These are phyloP conservation scores for Rhabdophis nuchalis DNA, from an alignment of 2,797 vertebrate species.

Conservation along the genomic window DNA sequence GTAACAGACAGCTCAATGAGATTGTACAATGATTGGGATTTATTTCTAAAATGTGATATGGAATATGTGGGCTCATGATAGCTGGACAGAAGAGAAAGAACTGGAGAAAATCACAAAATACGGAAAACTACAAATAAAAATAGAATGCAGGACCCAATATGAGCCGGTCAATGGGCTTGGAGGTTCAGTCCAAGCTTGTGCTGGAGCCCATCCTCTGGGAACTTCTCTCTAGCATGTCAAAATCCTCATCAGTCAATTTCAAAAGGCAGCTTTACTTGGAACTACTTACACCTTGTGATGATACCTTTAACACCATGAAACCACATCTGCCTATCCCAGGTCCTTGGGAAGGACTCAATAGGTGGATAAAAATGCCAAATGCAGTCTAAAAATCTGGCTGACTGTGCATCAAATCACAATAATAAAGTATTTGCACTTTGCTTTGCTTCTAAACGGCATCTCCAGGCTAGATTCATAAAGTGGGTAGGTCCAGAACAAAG, in stretches of 20 bases:
- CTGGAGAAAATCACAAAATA: background rate
- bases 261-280: no score
- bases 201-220: background rate
- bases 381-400: no score
- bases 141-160: background rate
- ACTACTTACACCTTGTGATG: no score
- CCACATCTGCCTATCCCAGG: no score
- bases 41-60: background rate
- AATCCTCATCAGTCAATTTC: no score
- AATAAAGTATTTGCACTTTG: background rate
- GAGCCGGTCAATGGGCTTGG: background rate
- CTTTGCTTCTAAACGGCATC: background rate
- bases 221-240: background rate
- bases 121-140: background rate
- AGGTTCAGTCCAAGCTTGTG: background rate
- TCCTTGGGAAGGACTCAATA: no score
- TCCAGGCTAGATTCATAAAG: background rate
- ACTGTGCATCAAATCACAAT: no score
- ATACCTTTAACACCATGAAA: no score
- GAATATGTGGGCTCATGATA: background rate
- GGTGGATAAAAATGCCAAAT: no score
- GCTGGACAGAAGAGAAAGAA: background rate
- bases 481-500: background rate
- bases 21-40: background rate
- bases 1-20: background rate